phyloP scores from a whole-genome alignment of 2,888 invertebrate genomes.

The Germaria angustata region DNA sequence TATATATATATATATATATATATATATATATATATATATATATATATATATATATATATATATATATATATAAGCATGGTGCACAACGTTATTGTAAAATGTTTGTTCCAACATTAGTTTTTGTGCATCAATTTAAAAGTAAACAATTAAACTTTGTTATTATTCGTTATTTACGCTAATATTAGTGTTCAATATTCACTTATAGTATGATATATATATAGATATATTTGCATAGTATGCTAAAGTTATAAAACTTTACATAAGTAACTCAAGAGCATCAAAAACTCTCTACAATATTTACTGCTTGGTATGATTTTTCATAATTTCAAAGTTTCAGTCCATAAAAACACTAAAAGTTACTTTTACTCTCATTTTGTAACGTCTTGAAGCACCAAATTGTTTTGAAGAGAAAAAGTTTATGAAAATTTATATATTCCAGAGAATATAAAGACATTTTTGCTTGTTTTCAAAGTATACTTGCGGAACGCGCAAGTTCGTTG shows the following conservation, averaged over 20 bases:
- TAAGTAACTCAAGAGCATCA: neutral
- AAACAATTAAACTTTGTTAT: constrained; percentile 48
- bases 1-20: no score
- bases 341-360: constrained; percentile 17
- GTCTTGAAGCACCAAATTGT: neutral
- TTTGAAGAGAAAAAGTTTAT: neutral
- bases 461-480: neutral
- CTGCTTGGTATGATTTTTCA: neutral
- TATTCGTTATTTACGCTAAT: constrained; percentile 25
- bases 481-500: constrained; percentile 13
- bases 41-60: no score
- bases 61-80: no score
- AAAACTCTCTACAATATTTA: neutral
- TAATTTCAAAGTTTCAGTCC: neutral
- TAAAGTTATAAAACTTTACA: no score
- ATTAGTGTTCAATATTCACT: constrained; percentile 12
- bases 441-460: constrained; percentile 18
- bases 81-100: constrained; percentile 31
- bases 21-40: no score
- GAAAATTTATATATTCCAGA: constrained; percentile 1
- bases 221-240: neutral
- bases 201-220: constrained; percentile 38
- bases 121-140: constrained; percentile 43
- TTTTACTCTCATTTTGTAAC: neutral
- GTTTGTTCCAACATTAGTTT: neutral